A percentile compares a stretch with the other conserved stretches of the same genome.
Evolutionary conservation across 2,888 invertebrate genomes (phyloP).

Genomic region (Trilocha varians): DNA sequence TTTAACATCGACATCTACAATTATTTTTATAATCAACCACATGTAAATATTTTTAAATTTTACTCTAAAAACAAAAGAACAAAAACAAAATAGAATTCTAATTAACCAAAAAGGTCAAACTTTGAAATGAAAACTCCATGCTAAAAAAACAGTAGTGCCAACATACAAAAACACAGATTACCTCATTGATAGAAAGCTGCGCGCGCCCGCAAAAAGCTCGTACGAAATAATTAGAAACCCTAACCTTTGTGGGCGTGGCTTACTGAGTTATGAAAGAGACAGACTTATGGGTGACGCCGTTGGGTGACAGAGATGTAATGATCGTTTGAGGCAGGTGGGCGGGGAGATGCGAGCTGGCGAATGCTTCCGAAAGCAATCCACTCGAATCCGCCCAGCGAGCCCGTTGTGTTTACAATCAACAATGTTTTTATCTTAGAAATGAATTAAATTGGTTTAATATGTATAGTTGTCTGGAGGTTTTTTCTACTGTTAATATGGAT

Average conservation of each 20-base stretch:
- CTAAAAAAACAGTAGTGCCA: no score
- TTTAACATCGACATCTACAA: no score
- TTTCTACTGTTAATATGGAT: no score
- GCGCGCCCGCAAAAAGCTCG: conserved; percentile 56
- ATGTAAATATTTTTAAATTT: no score
- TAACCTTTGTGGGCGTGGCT: conserved; percentile 56
- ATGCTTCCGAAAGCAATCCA: conserved; percentile 41
- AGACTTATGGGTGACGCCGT: conserved; percentile 19
- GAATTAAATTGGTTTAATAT: no score
- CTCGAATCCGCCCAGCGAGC: conserved; percentile 56
- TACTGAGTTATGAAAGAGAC: conserved; percentile 31
- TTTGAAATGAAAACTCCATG: no score
- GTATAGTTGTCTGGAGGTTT: background rate
- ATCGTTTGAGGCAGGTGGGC: conserved; percentile 42
- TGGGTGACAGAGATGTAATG: conserved; percentile 29
- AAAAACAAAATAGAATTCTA: no score
- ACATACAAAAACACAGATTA: conserved; percentile 24
- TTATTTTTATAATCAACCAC: no score
- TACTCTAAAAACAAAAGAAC: no score
- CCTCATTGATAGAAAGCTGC: conserved; percentile 46
- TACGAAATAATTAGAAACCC: conserved; percentile 67
- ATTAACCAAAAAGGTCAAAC: no score
- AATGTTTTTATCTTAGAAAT: no score
- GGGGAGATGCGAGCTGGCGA: conserved; percentile 52
- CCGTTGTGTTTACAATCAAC: background rate